Percentiles rank a stretch among this genome's conserved stretches.
Conservation (phyloP, 2,797 vertebrate genomes). For the Philypnodon macrostomus region DNA sequence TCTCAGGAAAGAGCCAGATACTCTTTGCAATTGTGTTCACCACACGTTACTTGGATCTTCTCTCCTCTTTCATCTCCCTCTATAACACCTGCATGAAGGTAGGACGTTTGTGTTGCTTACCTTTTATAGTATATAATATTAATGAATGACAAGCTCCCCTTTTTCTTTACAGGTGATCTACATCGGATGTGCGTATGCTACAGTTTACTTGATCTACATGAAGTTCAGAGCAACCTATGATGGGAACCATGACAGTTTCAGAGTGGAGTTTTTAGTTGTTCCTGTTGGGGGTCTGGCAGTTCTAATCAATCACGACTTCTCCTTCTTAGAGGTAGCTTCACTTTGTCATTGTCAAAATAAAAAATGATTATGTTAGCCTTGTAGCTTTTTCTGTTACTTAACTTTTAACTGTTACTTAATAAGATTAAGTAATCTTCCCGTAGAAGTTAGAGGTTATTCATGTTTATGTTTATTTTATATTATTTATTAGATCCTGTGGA, state of each 20-base stretch:
- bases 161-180: constrained; percentile 86
- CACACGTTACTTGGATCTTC: constrained; percentile 95
- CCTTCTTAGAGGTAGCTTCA: constrained; percentile 85
- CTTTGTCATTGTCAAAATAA: neutral
- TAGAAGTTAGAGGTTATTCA: no score
- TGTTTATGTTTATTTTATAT: no score
- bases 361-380: no score
- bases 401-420: no score
- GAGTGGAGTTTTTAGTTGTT: constrained; percentile 94
- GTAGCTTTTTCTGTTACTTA: no score
- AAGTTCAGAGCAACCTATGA: constrained; percentile 98
- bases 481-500: constrained; percentile 91
- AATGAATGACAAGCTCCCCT: neutral
- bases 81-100: constrained; percentile 99
- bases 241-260: constrained; percentile 97
- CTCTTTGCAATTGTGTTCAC: constrained; percentile 97
- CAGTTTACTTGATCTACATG: constrained; percentile 92
- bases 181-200: constrained; percentile 90
- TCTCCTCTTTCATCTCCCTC: constrained; percentile 94
- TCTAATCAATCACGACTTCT: constrained; percentile 96
- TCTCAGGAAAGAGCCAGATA: constrained; percentile 98
- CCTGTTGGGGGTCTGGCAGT: constrained; percentile 93
- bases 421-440: no score
- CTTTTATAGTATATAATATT: neutral
- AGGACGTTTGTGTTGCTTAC: constrained; percentile 27